Evolutionary conservation across 2,113 vertebrate genomes (phyloP).

Genomic region (Gorsachius goisagi): DNA sequence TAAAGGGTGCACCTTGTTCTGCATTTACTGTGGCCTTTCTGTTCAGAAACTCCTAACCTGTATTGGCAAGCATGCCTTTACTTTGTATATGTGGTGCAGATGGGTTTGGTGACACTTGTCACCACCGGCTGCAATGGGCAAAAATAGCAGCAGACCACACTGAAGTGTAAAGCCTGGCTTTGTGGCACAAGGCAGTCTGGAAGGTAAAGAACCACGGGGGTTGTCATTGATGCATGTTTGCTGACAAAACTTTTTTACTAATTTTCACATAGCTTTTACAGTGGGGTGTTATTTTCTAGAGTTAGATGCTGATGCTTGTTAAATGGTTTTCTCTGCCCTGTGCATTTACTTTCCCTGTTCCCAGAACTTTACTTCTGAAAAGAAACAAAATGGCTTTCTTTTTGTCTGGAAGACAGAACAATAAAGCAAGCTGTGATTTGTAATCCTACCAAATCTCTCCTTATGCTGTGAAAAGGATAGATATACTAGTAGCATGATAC

Average conservation of each 20-base stretch:
- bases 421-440: background rate
- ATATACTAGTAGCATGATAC: background rate
- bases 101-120: background rate
- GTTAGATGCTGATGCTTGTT: background rate
- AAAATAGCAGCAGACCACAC: background rate
- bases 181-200: background rate
- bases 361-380: background rate
- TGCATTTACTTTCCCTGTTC: background rate
- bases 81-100: slow-evolving; percentile 75
- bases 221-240: background rate
- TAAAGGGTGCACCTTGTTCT: slow-evolving; percentile 30
- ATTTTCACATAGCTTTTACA: background rate
- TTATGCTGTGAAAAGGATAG: background rate
- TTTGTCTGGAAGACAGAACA: background rate
- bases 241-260: background rate
- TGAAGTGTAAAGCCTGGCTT: background rate
- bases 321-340: background rate
- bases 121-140: accelerated
- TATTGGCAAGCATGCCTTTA: slow-evolving; percentile 69
- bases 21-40: slow-evolving; percentile 47
- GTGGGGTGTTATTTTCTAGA: background rate
- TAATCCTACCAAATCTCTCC: background rate
- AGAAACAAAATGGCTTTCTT: background rate
- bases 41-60: slow-evolving; percentile 26
- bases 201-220: background rate